Base-by-base conservation (phyloP, 2,888 invertebrate species). In the Andrena bicolor region DNA sequence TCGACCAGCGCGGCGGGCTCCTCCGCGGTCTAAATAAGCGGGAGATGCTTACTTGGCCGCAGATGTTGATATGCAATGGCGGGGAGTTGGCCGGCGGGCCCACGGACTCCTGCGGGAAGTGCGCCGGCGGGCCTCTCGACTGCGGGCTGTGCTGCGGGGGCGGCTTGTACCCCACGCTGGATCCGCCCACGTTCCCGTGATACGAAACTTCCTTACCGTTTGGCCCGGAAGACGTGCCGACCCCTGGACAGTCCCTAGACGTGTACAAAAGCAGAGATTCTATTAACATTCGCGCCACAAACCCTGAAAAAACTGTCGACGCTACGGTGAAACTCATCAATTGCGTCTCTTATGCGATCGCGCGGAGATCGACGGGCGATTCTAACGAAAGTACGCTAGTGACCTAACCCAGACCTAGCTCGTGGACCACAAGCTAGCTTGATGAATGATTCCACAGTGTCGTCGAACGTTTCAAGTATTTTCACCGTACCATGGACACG, bases 31-130 rank as follows among this genome's bases (percentile, higher is more conserved):
- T 30, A 30, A 2, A 30, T 4, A n/a, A 23, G 13, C 16, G 16
- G 3, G n/a, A n/a, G 48, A 51, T 23, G 16, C 94, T 89, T 94
- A 94, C 91, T 94, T 94, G 93, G 78, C 95, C 95, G 89, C 95
- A 95, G 84, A 95, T 94, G 89, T 95, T 95, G 90, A 95, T 95
- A 90, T 95, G 95, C 77, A 95, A 91, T 30, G 95, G 95, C 26
- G 95, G 95, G 20, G 95, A 95, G 85, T 95, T 94, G 85, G 91
- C 86, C 77, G 91, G 90, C 61, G 91, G 92, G 64, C 92, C 92
- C 64, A 90, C 88, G 61, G 92, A 84, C 81, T 93, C 93, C 80
- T 92, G 93, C 23, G 90, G 88, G 83, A 93, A 93, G 78, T 92
- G 92, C 28, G 92, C 78, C 66, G 91, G 88, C 68, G 92, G 90